Base-by-base conservation (phyloP, 2,113 vertebrate species). In the Python bivittatus region DNA sequence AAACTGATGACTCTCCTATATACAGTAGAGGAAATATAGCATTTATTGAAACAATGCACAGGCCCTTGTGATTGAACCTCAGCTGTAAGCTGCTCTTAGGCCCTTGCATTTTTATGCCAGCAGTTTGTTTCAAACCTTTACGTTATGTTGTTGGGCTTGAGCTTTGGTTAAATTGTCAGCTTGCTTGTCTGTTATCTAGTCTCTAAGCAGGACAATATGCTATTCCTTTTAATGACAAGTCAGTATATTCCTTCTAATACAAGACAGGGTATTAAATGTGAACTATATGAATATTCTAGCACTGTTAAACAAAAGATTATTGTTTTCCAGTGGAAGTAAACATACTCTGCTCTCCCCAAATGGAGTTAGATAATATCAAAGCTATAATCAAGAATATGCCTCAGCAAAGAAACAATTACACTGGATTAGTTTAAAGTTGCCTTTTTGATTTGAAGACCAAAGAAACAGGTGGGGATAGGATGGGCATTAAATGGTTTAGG, bases 311-410 rank as follows among this genome's bases (percentile, higher is more conserved):
- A 79, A 10, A 57, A 15, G n/a, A 57, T 61, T 56, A 84, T 79
- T 64, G 29, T 38, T 84, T 92, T 91, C 54, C 42, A 60, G 22
- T 72, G 83, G 85, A 93, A 91, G 38, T 38, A 48, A 38, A 33
- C 27, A 22, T 27, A 58, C 20, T 17, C 15, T 6, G 20, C 27
- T 2, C 86, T 7, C 20, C 13, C 42, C 53, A n/a, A 29, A 22
- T n/a, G n/a, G 53, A 88, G 4, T 72, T 84, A 86, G 44, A 15
- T 20, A 5, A n/a, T 1, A 13, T 88, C 23, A 53, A 12, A 87
- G 20, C 33, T 29, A 29, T 87, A 72, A 20, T 87, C 11, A 60
- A 38, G 38, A 72, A 57, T 92, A n/a, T 86, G 60, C 27, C 42
- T 86, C 11, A 64, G 53, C 27, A 27, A 42, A 86, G 91, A 68